Evolutionary conservation across 2,113 vertebrate genomes (phyloP).

Genomic region (Nanorana parkeri): DNA sequence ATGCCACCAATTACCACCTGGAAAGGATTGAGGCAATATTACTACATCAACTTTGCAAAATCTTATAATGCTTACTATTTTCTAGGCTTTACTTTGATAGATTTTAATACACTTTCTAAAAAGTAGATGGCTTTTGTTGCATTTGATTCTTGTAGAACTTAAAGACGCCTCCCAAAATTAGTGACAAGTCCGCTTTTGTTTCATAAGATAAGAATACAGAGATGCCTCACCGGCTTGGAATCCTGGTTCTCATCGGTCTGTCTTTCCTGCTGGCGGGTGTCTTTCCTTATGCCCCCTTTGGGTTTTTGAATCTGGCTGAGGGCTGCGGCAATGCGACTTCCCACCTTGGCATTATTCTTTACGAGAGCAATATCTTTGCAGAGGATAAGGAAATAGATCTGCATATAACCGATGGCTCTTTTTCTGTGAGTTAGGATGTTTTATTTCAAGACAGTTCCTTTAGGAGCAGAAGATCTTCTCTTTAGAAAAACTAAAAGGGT

Average conservation of each 20-base stretch:
- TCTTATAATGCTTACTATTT: no score
- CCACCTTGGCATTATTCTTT: constrained; percentile 86
- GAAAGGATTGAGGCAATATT: constrained; percentile 5
- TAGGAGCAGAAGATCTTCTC: no score
- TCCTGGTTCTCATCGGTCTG: neutral
- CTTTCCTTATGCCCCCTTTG: constrained; percentile 25
- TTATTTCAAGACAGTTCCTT: no score
- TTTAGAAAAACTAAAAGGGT: no score
- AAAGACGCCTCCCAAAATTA: no score
- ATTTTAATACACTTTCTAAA: no score
- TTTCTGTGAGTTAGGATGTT: no score
- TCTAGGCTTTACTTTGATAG: no score
- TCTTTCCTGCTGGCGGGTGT: neutral
- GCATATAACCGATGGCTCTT: neutral
- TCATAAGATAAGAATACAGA: neutral
- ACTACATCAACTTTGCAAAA: neutral
- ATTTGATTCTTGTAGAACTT: no score
- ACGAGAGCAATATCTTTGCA: constrained; percentile 84
- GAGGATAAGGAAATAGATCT: constrained; percentile 57
- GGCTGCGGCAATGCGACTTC: constrained; percentile 83
- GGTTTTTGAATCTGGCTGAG: constrained; percentile 70
- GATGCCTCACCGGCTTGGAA: constrained; percentile 64
- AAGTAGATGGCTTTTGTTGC: no score
- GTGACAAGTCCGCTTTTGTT: no score
- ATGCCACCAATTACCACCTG: constrained; percentile 89